Evolutionary conservation across 2,113 vertebrate species (phyloP).

Genomic region (Blennius ocellaris): DNA sequence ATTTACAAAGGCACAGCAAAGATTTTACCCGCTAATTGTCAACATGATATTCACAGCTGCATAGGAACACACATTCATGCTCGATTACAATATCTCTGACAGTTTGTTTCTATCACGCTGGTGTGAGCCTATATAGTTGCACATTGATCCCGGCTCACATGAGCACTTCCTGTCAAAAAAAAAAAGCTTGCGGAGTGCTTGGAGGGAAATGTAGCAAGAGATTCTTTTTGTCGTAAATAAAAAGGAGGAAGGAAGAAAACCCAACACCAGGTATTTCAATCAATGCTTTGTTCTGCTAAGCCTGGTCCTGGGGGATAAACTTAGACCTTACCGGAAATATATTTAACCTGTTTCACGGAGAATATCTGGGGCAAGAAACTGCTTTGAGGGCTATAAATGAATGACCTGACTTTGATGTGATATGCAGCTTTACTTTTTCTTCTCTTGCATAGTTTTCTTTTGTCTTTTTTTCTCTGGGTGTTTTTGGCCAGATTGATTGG

Average conservation of each 20-base stretch:
- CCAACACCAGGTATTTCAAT: conserved; percentile 28
- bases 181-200: neutral
- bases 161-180: neutral
- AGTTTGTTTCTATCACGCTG: too few relatives aligned
- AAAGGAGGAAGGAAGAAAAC: neutral
- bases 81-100: too few relatives aligned
- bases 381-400: conserved; percentile 39
- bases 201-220: neutral
- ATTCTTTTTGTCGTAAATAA: neutral
- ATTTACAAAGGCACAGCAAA: conserved; percentile 15
- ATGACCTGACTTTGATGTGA: conserved; percentile 55
- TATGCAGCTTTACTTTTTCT: conserved; percentile 37
- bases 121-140: too few relatives aligned
- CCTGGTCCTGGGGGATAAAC: conserved; percentile 35
- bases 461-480: neutral
- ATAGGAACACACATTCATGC: neutral
- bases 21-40: conserved; percentile 11
- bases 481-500: conserved; percentile 3
- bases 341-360: conserved; percentile 47
- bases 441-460: conserved; percentile 2
- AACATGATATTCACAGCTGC: neutral
- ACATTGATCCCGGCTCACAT: neutral
- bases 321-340: conserved; percentile 53
- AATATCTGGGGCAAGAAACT: conserved; percentile 53
- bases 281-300: conserved; percentile 54